Evolutionary conservation across 1,140 invertebrate species (phyloP).

Genomic region (Mesaphorura yosii): DNA sequence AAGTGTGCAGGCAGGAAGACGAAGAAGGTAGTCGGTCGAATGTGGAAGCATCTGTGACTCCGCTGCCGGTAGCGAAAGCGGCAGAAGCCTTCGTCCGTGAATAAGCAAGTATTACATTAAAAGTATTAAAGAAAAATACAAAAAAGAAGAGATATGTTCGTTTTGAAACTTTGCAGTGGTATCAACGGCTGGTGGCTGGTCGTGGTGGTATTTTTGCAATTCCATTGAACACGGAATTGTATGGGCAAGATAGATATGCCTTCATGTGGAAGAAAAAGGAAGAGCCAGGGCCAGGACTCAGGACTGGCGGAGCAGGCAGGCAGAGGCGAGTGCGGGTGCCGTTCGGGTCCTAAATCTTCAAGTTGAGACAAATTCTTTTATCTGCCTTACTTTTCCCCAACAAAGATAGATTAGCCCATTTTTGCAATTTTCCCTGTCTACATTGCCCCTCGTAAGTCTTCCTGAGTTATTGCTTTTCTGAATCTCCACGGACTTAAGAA

Average conservation of each 20-base stretch:
- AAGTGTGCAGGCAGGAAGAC: constrained; percentile 19
- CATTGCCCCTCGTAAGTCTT: constrained; percentile 32
- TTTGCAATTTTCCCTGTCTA: constrained; percentile 35
- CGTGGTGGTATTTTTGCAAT: not conserved
- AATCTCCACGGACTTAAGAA: constrained; percentile 33
- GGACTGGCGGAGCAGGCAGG: too few species aligned
- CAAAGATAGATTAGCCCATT: constrained; percentile 36
- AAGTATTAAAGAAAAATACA: too few species aligned
- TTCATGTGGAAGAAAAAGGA: too few species aligned
- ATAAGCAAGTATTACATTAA: too few species aligned
- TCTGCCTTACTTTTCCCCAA: constrained; percentile 35
- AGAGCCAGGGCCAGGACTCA: too few species aligned
- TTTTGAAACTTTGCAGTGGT: too few species aligned
- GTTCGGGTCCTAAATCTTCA: constrained; percentile 31
- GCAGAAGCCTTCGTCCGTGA: too few species aligned
- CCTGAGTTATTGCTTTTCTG: constrained; percentile 32
- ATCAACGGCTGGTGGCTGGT: not conserved
- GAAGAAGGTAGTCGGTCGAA: too few species aligned
- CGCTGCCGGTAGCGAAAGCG: too few species aligned
- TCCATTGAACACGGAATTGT: constrained; percentile 1
- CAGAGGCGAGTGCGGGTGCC: constrained; percentile 7
- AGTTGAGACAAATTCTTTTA: constrained; percentile 35
- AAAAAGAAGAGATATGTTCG: too few species aligned
- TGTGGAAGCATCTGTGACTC: too few species aligned
- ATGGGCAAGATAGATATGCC: too few species aligned